These are phyloP conservation scores for Drosophila emarginata DNA, from an alignment of 2,888 invertebrate species.

Conservation along the genomic window DNA sequence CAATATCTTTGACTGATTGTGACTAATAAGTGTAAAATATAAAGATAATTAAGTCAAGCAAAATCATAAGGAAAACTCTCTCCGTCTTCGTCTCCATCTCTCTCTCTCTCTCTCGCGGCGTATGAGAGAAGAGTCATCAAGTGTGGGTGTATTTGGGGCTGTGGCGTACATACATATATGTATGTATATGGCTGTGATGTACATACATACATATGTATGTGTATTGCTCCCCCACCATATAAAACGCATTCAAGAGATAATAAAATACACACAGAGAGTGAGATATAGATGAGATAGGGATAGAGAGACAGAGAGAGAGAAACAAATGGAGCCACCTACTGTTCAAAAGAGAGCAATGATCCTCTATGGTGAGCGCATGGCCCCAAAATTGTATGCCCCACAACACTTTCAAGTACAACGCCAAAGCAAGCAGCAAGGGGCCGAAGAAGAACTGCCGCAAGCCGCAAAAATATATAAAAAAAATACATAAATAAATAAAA, in stretches of 20 bases:
- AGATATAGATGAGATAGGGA: conserved; percentile 11
- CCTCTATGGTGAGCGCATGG: conserved; percentile 54
- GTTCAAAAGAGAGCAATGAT: conserved; percentile 5
- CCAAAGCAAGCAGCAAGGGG: conserved; percentile 67
- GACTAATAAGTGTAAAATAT: conserved; percentile 46
- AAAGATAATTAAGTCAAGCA: conserved; percentile 59
- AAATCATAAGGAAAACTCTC: conserved; percentile 34
- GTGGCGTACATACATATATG: conserved; percentile 32
- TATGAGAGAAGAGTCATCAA: conserved; percentile 4
- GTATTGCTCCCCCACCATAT: conserved; percentile 37
- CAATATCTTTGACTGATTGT: conserved; percentile 48
- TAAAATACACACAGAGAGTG: not conserved
- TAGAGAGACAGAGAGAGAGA: conserved; percentile 8
- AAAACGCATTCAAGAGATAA: not conserved
- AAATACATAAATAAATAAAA: conserved; percentile 35
- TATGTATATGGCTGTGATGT: conserved; percentile 26
- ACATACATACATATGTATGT: conserved; percentile 12
- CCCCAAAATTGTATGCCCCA: conserved; percentile 52
- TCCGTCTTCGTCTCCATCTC: not conserved
- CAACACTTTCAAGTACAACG: conserved; percentile 72
- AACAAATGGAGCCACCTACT: conserved; percentile 15
- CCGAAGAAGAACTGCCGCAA: conserved; percentile 38
- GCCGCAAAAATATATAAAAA: conserved; percentile 39
- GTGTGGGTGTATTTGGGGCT: conserved; percentile 52
- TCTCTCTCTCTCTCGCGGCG: not conserved